Evolutionary conservation across 2,888 invertebrate species (phyloP), one percentile per base, ranked within the genome.

Genomic region (Globia sparganii): DNA sequence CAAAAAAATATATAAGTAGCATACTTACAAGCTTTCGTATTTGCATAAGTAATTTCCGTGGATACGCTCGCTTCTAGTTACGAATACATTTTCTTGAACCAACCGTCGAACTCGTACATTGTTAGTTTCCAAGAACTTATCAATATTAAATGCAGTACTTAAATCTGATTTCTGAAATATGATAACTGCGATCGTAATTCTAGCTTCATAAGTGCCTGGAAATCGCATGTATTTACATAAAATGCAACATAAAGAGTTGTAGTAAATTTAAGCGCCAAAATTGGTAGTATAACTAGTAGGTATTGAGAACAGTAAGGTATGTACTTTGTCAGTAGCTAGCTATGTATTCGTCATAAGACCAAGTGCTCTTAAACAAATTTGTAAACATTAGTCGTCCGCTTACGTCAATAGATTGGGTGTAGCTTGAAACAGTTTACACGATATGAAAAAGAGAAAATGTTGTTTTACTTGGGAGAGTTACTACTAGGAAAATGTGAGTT

Each of bases 401-500:
- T 81, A 77, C 76, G 72, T 77, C 83, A 81, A 67, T 75, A 83
- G 64, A 80, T 65, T 71, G 72, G 37, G 56, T 65, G 58, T 71
- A 73, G 46, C 77, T 31, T 79, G 82, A 67, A 82, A 86, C 85
- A 84, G 81, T 86, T 87, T 81, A 86, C 79, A 76, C 53, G 78
- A 82, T 81, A 79, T 86, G 87, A 86, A 87, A 89, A 89, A 89
- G 87, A 90, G 90, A 90, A 90, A 90, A 89, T 86, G 85, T 84
- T 85, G 77, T 80, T 83, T 85, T 85, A 86, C 86, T 88, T 81
- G 83, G 76, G 86, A 90, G 87, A 87, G 86, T 89, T 86, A 87
- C 83, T 93, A 92, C 93, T 93, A 93, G 93, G 94, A 95, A 95
- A 94, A 94, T 92, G 92, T 90, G 92, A 91, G 92, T 92, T 93